phyloP scores from a whole-genome alignment of 2,113 vertebrate genomes.

The Egretta garzetta region DNA sequence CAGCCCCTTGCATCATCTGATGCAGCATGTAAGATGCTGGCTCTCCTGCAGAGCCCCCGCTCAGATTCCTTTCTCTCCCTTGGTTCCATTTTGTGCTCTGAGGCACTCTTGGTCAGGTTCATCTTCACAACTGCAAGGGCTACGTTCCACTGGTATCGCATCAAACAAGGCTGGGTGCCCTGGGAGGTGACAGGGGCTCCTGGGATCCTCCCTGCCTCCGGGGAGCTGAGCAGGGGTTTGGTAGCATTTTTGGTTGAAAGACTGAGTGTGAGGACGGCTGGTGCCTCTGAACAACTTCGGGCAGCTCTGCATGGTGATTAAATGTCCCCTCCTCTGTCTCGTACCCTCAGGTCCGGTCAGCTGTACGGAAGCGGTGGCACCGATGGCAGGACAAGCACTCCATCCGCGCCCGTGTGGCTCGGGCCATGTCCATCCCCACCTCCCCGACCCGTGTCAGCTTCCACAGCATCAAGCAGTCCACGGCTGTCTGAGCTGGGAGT shows the following conservation, averaged over 20 bases:
- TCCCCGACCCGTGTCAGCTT: slow-evolving; percentile 95
- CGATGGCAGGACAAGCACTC: slow-evolving; percentile 96
- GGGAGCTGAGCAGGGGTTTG: background rate
- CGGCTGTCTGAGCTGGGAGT: slow-evolving; percentile 9
- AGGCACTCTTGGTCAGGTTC: rapidly evolving
- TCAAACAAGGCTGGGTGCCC: background rate
- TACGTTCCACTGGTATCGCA: rapidly evolving
- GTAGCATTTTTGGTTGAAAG: background rate
- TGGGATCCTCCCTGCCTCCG: rapidly evolving
- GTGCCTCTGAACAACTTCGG: background rate
- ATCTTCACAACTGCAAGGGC: background rate
- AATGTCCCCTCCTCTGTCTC: background rate
- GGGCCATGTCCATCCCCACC: slow-evolving; percentile 97
- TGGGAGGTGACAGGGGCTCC: background rate
- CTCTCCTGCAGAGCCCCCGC: background rate
- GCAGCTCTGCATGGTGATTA: rapidly evolving
- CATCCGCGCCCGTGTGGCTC: slow-evolving; percentile 85
- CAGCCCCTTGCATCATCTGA: background rate
- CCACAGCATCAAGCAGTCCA: slow-evolving; percentile 97
- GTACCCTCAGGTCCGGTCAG: slow-evolving; percentile 85
- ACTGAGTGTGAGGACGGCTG: background rate
- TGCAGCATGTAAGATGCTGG: background rate
- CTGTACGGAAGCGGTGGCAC: slow-evolving; percentile 90
- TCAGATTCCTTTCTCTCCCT: background rate
- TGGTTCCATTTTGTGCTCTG: background rate